Evolutionary conservation across 1,140 invertebrate species (phyloP), one percentile per base, ranked within the genome.

Genomic region (Drosophila kurseongensis): DNA sequence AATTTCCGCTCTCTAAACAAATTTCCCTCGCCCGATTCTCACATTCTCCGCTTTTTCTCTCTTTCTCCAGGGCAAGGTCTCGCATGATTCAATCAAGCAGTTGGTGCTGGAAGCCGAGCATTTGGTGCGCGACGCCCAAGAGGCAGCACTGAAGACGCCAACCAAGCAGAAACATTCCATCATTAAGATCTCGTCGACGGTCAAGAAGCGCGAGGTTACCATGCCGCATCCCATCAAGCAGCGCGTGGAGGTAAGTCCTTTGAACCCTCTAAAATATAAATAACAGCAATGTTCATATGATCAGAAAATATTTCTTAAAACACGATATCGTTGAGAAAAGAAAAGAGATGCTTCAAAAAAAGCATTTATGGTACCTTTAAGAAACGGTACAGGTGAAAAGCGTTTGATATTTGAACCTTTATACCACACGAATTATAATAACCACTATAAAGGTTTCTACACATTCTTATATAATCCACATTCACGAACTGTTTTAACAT

Each of bases 61-160:
- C 42, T 44, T 23, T 52, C n/a, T 57, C 29, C 72, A 92, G 91
- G 82, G 79, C 73, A 91, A 91, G 82, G 86, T 91, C 72, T 91
- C 91, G 84, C 90, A 92, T 86, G 91, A 92, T 83, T 91, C 91
- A 82, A 92, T 92, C 78, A 91, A 92, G 78, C 91, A 92, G 81
- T 78, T 92, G 63, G 91, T 92, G 60, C 77, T 91, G 54, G 91
- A 91, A 55, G 91, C 91, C 45, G 91, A 92, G 80, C 91, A 91
- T 91, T 91, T 92, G 82, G 91, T 92, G 72, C 91, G 91, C 78
- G 91, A 92, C 75, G 80, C 84, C 74, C 84, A 89, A 69, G 84
- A 89, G 62, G 75, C 90, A 16, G 56, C 86, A 35, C 67, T 91
- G 76, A 92, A 92, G 83, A 92, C 91, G 59, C 91, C 91, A 77